phyloP scores from a whole-genome alignment of 2,888 invertebrate species.

The Molanna angustata region DNA sequence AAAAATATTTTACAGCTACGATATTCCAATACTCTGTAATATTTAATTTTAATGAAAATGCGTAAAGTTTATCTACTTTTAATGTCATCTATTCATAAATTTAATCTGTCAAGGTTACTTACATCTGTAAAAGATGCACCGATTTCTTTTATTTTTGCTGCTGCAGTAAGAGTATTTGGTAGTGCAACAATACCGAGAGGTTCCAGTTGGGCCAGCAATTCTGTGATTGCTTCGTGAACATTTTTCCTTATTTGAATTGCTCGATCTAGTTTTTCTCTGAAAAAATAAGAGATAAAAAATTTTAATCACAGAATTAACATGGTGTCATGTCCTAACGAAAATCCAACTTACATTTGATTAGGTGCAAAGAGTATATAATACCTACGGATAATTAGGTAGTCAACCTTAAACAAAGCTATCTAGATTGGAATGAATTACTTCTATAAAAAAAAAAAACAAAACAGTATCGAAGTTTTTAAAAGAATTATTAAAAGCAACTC shows the following conservation, averaged over 20 bases:
- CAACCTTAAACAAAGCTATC: too few species aligned
- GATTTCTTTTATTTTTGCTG: slow-evolving; percentile 39
- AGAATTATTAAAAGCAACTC: too few species aligned
- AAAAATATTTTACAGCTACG: not conserved
- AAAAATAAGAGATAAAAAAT: too few species aligned
- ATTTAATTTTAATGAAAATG: not conserved
- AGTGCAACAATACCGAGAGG: slow-evolving; percentile 52
- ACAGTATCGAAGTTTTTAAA: too few species aligned
- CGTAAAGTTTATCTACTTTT: not conserved
- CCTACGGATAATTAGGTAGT: too few species aligned
- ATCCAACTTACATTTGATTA: too few species aligned
- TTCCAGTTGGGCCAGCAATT: slow-evolving; percentile 59
- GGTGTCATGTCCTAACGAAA: too few species aligned
- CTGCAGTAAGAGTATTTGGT: slow-evolving; percentile 47
- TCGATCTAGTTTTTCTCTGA: slow-evolving; percentile 67
- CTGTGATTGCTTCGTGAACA: slow-evolving; percentile 72
- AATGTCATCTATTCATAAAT: not conserved
- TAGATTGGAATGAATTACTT: too few species aligned
- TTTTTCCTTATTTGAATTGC: slow-evolving; percentile 67
- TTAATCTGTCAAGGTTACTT: slow-evolving; percentile 30
- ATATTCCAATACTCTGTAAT: not conserved
- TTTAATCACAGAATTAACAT: too few species aligned
- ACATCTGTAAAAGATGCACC: slow-evolving; percentile 56
- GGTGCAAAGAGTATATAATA: too few species aligned
- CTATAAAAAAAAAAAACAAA: too few species aligned